Conservation (phyloP, 2,888 invertebrate species). For the Eupithecia dodoneata region DNA sequence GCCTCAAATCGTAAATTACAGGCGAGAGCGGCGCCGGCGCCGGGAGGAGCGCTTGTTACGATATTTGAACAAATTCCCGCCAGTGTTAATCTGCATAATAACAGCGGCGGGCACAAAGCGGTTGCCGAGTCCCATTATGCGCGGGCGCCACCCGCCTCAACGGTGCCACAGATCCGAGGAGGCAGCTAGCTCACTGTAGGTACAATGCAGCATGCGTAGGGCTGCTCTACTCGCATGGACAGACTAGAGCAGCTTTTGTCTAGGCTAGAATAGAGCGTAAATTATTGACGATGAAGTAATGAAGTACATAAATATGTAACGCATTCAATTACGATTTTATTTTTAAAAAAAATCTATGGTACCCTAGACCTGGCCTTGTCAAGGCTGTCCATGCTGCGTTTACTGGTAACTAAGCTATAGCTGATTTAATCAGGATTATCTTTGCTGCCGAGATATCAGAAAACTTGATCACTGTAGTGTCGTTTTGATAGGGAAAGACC, state of each 20-base stretch:
- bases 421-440: not conserved
- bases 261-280: not conserved
- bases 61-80: conserved; percentile 84
- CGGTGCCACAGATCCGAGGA: conserved; percentile 47
- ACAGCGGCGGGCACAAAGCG: conserved; percentile 81
- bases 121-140: conserved; percentile 80
- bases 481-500: not conserved
- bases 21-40: conserved; percentile 77
- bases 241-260: not conserved
- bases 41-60: conserved; percentile 82
- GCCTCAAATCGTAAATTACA: conserved; percentile 78
- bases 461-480: not conserved
- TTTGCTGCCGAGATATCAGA: not conserved
- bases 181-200: conserved; percentile 21
- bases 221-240: not conserved
- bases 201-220: not conserved
- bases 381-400: not conserved
- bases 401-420: not conserved
- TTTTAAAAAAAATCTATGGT: not conserved
- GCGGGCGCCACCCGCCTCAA: conserved; percentile 78
- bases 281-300: not conserved
- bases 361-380: not conserved
- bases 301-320: not conserved
- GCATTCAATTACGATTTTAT: not conserved
- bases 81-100: conserved; percentile 85